Conservation (phyloP, 2,888 invertebrate species). For the Ormyrus nitidulus region DNA sequence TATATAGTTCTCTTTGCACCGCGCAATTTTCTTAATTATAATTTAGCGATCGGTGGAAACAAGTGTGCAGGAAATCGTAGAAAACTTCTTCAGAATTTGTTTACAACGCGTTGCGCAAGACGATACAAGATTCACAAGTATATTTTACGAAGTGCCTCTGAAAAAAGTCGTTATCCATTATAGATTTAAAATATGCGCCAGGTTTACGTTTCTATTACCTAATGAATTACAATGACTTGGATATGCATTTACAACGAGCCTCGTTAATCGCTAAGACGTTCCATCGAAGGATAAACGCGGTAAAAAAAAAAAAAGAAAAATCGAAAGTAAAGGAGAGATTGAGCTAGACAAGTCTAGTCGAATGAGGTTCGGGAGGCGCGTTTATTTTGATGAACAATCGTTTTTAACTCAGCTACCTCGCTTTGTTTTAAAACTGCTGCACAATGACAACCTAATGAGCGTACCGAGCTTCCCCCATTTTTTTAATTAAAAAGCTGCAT, state of each 20-base stretch:
- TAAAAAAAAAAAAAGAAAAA: no score
- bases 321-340: constrained; percentile 4
- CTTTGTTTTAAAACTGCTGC: constrained; percentile 41
- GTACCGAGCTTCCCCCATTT: constrained; percentile 55
- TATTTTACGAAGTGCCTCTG: constrained; percentile 12
- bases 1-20: no score
- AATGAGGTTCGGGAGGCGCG: constrained; percentile 23
- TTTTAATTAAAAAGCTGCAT: constrained; percentile 53
- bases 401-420: background rate
- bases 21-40: no score
- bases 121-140: background rate
- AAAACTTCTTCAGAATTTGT: constrained; percentile 41
- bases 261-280: no score
- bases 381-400: constrained; percentile 25
- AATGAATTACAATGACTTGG: constrained; percentile 25
- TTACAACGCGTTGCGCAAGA: constrained; percentile 1
- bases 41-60: constrained; percentile 9
- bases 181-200: background rate
- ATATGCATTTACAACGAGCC: constrained; percentile 20
- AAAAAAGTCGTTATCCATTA: constrained; percentile 7
- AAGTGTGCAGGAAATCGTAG: constrained; percentile 29
- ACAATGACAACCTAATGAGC: constrained; percentile 58
- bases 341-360: constrained; percentile 35
- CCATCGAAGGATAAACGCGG: no score
- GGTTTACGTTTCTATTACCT: background rate